Evolutionary conservation across 2,113 vertebrate species (phyloP).

Genomic region (Sialia sialis): DNA sequence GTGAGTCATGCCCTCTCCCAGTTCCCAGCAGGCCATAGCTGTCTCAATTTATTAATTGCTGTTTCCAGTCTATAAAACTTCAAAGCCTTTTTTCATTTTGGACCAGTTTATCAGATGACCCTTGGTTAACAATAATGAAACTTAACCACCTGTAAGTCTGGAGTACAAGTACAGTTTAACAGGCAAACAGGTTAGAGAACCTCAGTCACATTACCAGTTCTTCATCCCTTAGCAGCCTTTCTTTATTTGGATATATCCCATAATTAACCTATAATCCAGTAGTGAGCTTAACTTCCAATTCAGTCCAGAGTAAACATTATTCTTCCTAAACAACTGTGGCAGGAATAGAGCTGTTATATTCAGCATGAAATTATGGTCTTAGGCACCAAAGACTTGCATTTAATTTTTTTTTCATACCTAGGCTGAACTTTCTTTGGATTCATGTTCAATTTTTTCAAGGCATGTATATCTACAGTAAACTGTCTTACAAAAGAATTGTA

Average conservation of each 20-base stretch:
- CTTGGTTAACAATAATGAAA: background rate
- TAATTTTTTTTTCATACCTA: background rate
- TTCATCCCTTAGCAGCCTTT: background rate
- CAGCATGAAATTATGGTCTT: background rate
- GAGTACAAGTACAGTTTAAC: background rate
- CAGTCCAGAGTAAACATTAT: background rate
- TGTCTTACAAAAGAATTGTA: background rate
- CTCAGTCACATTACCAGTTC: background rate
- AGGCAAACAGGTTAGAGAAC: background rate
- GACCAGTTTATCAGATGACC: background rate
- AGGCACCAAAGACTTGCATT: background rate
- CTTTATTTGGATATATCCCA: background rate
- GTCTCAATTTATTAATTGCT: background rate
- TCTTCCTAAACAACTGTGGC: background rate
- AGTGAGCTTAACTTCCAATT: background rate
- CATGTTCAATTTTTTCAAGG: background rate
- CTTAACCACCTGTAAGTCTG: background rate
- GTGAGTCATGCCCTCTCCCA: background rate
- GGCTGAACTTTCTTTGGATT: background rate
- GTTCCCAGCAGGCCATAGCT: background rate
- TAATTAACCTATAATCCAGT: background rate
- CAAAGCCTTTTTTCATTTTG: background rate
- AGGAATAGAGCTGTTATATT: background rate
- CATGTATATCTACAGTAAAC: background rate
- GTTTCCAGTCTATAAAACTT: background rate